These are phyloP conservation scores for Microcebus tavaratra DNA, from an alignment of 2,113 vertebrate species.

Conservation along the genomic window DNA sequence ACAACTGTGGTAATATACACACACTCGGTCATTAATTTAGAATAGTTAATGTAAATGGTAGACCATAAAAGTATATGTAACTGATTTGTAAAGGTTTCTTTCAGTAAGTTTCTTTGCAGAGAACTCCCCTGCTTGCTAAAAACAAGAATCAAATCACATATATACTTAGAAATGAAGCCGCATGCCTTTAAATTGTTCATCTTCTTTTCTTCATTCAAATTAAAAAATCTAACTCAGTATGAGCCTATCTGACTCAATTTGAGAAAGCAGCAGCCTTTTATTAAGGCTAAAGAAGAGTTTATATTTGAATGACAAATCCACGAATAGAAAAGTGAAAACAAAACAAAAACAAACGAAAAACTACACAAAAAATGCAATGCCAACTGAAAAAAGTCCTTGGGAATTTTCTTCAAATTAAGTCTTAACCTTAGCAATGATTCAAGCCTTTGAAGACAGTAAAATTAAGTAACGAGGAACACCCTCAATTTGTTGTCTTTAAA, in stretches of 20 bases:
- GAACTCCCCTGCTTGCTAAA: conserved; percentile 28
- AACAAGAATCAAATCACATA: conserved; percentile 36
- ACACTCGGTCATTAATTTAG: neutral
- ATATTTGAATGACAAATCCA: conserved; percentile 1
- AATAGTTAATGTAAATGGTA: neutral
- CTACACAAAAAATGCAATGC: neutral
- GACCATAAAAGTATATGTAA: neutral
- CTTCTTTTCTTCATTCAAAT: conserved; percentile 3
- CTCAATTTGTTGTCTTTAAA: neutral
- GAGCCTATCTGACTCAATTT: neutral
- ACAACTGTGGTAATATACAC: neutral
- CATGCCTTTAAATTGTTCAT: neutral
- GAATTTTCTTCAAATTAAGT: conserved; percentile 7
- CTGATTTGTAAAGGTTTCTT: conserved; percentile 15
- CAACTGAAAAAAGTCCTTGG: conserved; percentile 20
- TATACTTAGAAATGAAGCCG: neutral
- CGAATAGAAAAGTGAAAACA: neutral
- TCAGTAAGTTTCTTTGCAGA: neutral
- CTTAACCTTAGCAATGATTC: neutral
- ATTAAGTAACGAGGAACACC: neutral
- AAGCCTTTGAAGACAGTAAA: conserved; percentile 21
- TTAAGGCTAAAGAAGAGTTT: conserved; percentile 33
- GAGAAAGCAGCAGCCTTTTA: conserved; percentile 53
- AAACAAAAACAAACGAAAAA: neutral
- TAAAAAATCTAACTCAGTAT: neutral